Evolutionary conservation across 2,797 vertebrate species (phyloP).

Genomic region (Pseudomugil tenellus): DNA sequence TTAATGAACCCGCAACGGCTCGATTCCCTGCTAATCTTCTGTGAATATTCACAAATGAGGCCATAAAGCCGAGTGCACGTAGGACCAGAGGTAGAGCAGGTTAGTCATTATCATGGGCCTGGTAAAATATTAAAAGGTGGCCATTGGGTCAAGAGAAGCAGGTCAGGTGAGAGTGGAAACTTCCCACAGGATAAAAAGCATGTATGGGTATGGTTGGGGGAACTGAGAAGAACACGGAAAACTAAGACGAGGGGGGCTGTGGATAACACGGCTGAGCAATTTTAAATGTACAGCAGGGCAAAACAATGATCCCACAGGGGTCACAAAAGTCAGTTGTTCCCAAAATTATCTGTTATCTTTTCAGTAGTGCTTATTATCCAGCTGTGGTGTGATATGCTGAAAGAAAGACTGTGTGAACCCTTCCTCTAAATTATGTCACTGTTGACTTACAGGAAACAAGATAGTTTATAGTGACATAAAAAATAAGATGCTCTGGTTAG

Average conservation of each 20-base stretch:
- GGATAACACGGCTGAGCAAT: constrained; percentile 6
- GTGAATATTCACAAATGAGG: constrained; percentile 63
- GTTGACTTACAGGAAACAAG: not conserved
- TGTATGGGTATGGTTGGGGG: constrained; percentile 8
- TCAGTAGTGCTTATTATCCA: not conserved
- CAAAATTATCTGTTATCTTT: constrained; percentile 15
- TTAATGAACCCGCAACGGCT: constrained; percentile 58
- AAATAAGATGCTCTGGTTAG: not conserved
- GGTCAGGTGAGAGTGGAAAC: constrained; percentile 67
- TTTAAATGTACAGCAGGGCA: constrained; percentile 15
- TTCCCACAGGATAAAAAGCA: constrained; percentile 61
- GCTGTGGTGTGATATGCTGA: not conserved
- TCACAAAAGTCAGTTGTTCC: constrained; percentile 7
- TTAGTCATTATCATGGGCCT: constrained; percentile 75
- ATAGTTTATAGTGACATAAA: not conserved
- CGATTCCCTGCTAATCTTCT: constrained; percentile 56
- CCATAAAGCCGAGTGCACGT: constrained; percentile 52
- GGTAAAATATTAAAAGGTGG: constrained; percentile 71
- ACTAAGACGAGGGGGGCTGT: not conserved
- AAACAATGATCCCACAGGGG: constrained; percentile 22
- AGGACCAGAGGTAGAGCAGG: constrained; percentile 34
- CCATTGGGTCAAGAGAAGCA: constrained; percentile 16
- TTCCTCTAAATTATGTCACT: no score
- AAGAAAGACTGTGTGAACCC: not conserved
- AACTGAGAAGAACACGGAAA: not conserved